Conservation (phyloP, 2,797 vertebrate genomes). For the Phataginus tricuspis region DNA sequence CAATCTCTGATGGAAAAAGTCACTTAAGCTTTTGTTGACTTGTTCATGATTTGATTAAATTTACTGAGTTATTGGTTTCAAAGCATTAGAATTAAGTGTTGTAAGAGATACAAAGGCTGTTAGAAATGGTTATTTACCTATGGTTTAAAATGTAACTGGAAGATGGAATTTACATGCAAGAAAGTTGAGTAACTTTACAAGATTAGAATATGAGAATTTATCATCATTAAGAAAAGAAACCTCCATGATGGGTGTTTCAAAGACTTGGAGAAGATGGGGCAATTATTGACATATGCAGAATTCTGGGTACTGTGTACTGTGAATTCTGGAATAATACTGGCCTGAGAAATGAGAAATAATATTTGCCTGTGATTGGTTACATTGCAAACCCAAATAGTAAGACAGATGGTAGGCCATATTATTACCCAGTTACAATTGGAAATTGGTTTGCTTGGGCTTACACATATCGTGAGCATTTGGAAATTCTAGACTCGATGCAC, state of each 20-base stretch:
- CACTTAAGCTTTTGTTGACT: conserved; percentile 18
- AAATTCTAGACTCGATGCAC: background rate
- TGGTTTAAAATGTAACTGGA: conserved; percentile 29
- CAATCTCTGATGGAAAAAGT: conserved; percentile 3
- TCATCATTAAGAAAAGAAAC: conserved; percentile 36
- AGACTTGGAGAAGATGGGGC: background rate
- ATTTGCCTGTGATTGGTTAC: background rate
- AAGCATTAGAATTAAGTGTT: background rate
- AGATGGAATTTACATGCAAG: conserved; percentile 37
- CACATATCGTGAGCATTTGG: conserved; percentile 42
- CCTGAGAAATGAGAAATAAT: background rate
- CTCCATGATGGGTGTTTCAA: background rate
- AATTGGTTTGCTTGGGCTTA: conserved; percentile 39
- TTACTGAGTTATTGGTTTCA: conserved; percentile 32
- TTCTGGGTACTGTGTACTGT: background rate
- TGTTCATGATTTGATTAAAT: conserved; percentile 40
- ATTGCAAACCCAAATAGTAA: conserved; percentile 17
- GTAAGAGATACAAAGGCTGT: background rate
- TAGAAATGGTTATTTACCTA: conserved; percentile 18
- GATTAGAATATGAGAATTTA: conserved; percentile 23
- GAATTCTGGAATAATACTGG: conserved; percentile 11
- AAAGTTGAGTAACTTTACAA: conserved; percentile 15
- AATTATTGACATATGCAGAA: background rate
- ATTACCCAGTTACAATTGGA: conserved; percentile 1
- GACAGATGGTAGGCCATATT: conserved; percentile 40